Evolutionary conservation across 2,113 vertebrate species (phyloP), one percentile per base, ranked within the genome.

Genomic region (Pogonocichla stellata): DNA sequence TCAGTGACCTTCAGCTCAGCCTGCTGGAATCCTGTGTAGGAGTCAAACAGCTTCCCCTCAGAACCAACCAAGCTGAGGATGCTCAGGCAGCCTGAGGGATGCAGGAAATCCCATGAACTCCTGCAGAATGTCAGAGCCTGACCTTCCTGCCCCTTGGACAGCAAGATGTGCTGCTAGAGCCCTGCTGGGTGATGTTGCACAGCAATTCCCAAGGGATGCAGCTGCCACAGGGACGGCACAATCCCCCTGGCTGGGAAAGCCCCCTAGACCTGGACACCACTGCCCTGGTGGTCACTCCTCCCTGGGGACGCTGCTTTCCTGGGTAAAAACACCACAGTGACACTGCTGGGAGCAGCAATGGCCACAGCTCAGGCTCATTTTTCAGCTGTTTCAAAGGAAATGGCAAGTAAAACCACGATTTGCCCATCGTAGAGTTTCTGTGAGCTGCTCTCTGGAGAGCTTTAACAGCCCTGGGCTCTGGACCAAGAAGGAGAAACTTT

Each of bases 151-250:
- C 16, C 22, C 10, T 10, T 11, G 28, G 6, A 36, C 47, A 85
- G 53, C 42, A 58, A 51, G 34, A 26, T 54, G 8, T n/a, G 43
- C 8, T 79, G 42, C 79, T 33, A 6, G 60, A 29, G 42, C 16
- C 61, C 33, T 42, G 6, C 29, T 12, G 28, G 34, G 43, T 26
- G 28, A 45, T 19, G 47, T 12, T 5, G 18, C 34, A 20, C 45
- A 64, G 77, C 6, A 31, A 22, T 51, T 38, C 17, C 50, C 14
- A 11, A 24, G 28, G 16, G 51, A 64, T 26, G 29, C 38, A 62
- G 60, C 11, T 33, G 64, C 25, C 38, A 13, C 56, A 17, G 25
- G 19, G 26, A 38, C 19, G 64, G 42, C 29, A 34, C 0, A 0
- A 22, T n/a, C 14, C 19, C 16, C 19, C 1, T 5, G 5, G 20